Base-by-base conservation (phyloP, 2,797 vertebrate species). In the Macropodus opercularis region DNA sequence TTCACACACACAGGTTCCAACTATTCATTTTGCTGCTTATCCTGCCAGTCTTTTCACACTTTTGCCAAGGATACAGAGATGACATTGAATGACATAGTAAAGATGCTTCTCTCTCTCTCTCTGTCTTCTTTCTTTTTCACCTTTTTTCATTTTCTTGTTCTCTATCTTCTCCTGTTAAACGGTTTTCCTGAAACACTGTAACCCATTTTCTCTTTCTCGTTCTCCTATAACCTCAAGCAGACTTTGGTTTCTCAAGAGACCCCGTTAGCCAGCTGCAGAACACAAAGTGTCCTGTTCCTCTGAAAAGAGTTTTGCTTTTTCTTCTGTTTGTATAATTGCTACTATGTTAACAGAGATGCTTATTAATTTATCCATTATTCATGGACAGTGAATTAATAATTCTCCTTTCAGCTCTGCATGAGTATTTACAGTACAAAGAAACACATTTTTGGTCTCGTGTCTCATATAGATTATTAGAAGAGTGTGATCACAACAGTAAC, bases 31-130 rank as follows among this genome's bases (percentile, higher is more conserved):
- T 64, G 14, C 18, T 55, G 17, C 51, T 34, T 56, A 63, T 58
- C 69, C 58, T 62, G 47, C 63, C 36, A 52, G 10, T 71, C 75
- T 40, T 66, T 67, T 68, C 41, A 67, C 49, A 66, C 34, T 73
- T 77, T 72, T 60, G 46, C 31, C 22, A 23, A 10, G 47, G 31
- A 53, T 38, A 56, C 51, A 71, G 63, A 80, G 77, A 76, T 79
- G 62, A 48, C 43, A 74, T 48, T 59, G 68, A 60, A 81, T 59
- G 31, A 29, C 49, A 41, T 11, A 14, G 24, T 58, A 55, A 72
- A 75, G 64, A 76, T 53, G 24, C 59, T 54, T 29, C n/a, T 9
- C 38, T 48, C 41, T 9, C 38, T 22, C 46, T 34, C 31, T 31
- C 24, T 24, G 3, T 24, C 24, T n/a, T 32, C 18, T 51, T 13